Conservation (phyloP, 53 echinoderm and acorn worm genomes). For the Henricia sp. region DNA sequence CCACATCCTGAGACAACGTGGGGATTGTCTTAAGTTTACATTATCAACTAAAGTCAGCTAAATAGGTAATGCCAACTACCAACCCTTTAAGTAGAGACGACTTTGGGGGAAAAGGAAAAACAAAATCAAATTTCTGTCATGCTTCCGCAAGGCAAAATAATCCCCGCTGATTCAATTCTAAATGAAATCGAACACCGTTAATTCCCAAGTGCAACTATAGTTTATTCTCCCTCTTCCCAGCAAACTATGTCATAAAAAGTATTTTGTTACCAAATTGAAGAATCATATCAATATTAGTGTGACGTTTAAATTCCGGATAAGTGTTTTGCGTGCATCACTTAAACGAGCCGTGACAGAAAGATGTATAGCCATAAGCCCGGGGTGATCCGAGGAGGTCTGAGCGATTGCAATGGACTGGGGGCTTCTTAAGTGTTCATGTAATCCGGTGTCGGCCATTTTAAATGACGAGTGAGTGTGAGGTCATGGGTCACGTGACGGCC, state of each 20-base stretch:
- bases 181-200: not conserved
- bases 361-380: slow-evolving; percentile 1
- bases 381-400: slow-evolving; percentile 30
- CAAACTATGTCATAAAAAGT: slow-evolving; percentile 5
- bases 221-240: too few relatives aligned
- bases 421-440: slow-evolving; percentile 11
- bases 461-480: slow-evolving; percentile 13
- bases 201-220: not conserved
- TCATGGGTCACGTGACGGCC: slow-evolving; percentile 4
- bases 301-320: not conserved
- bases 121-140: too few relatives aligned
- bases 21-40: too few relatives aligned
- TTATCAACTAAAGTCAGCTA: too few relatives aligned
- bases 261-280: slow-evolving; percentile 1
- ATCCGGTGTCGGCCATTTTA: slow-evolving; percentile 18
- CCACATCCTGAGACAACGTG: too few relatives aligned
- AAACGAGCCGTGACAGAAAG: not conserved
- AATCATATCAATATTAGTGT: not conserved
- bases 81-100: too few relatives aligned
- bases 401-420: slow-evolving; percentile 10
- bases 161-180: not conserved
- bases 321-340: not conserved
- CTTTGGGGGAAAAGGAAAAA: too few relatives aligned
- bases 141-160: not conserved
- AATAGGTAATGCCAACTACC: too few relatives aligned